Conservation (phyloP, 2,797 vertebrate genomes). For the Remorina albescens region DNA sequence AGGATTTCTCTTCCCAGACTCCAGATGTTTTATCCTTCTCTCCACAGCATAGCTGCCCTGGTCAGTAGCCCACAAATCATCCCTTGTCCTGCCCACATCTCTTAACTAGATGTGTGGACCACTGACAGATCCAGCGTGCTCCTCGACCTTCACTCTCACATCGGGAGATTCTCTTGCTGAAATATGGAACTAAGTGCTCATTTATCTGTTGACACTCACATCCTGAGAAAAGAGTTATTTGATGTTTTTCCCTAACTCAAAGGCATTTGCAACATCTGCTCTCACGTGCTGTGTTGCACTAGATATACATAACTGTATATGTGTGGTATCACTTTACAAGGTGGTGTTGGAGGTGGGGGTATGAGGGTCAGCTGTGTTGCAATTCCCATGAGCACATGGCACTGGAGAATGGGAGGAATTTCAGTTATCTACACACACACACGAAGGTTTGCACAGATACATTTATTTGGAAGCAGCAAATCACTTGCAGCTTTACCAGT, state of each 20-base stretch:
- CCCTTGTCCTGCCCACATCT: slow-evolving; percentile 35
- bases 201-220: not conserved
- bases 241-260: not conserved
- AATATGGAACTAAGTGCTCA: slow-evolving; percentile 21
- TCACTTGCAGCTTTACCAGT: slow-evolving; percentile 12
- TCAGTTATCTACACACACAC: slow-evolving; percentile 41
- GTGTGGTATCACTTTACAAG: slow-evolving; percentile 42
- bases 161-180: slow-evolving; percentile 25
- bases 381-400: slow-evolving; percentile 56
- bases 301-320: slow-evolving; percentile 19
- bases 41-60: slow-evolving; percentile 45
- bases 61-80: slow-evolving; percentile 63
- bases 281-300: slow-evolving; percentile 1
- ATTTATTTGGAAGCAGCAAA: slow-evolving; percentile 2
- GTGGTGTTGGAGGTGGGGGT: slow-evolving; percentile 22
- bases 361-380: slow-evolving; percentile 53
- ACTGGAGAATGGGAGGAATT: slow-evolving; percentile 63
- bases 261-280: not conserved
- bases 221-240: slow-evolving; percentile 1
- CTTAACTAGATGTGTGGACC: slow-evolving; percentile 31
- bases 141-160: slow-evolving; percentile 27
- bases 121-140: slow-evolving; percentile 29
- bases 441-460: not conserved
- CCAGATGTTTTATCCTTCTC: slow-evolving; percentile 66
- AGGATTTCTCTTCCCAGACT: slow-evolving; percentile 33